Conservation (phyloP, 2,113 vertebrate species). For the Cettia cetti region DNA sequence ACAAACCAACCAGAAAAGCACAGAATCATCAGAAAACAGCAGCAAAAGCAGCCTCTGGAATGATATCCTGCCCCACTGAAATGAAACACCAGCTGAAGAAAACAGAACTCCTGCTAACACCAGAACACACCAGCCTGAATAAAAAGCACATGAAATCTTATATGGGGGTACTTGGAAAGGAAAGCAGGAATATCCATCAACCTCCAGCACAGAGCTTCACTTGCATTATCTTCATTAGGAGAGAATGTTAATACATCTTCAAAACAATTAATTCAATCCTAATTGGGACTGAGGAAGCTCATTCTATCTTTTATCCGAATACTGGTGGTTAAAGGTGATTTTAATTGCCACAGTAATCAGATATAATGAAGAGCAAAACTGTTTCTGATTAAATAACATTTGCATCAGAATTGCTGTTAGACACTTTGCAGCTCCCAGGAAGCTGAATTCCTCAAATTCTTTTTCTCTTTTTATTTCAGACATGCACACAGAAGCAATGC, state of each 20-base stretch:
- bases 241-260: constrained; percentile 35
- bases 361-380: constrained; percentile 68
- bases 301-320: constrained; percentile 33
- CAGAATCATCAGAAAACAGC: neutral
- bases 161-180: neutral
- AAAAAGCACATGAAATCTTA: neutral
- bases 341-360: constrained; percentile 70
- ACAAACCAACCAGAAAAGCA: neutral
- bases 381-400: constrained; percentile 73
- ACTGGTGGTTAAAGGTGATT: constrained; percentile 63
- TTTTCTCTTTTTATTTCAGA: neutral
- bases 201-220: neutral
- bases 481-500: neutral
- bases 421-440: constrained; percentile 34
- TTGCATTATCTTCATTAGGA: constrained; percentile 27
- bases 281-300: constrained; percentile 60
- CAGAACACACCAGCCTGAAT: neutral
- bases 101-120: neutral
- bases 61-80: neutral
- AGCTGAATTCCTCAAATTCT: neutral
- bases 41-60: neutral
- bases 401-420: constrained; percentile 39
- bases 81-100: neutral
- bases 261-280: constrained; percentile 66
- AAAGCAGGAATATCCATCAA: constrained; percentile 19